phyloP scores from a whole-genome alignment of 2,797 vertebrate species.

The Miichthys miiuy region DNA sequence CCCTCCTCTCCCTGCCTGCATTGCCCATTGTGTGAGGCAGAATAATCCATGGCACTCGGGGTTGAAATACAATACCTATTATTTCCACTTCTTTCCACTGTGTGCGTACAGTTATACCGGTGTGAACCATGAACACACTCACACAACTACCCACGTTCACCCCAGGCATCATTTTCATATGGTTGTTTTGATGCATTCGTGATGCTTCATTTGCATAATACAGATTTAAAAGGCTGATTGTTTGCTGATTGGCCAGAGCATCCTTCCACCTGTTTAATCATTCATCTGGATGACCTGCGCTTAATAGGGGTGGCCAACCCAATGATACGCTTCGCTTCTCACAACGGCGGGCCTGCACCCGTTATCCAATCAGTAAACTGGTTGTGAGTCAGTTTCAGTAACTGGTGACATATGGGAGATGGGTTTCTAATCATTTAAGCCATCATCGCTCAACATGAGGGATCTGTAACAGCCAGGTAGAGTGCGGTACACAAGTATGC shows the following conservation, averaged over 20 bases:
- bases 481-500: neutral
- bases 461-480: neutral
- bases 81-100: neutral
- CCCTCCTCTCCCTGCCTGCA: neutral
- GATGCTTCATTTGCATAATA: conserved; percentile 50
- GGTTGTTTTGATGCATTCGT: conserved; percentile 35
- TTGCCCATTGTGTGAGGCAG: neutral
- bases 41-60: conserved; percentile 22
- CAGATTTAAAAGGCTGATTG: conserved; percentile 55
- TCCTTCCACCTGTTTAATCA: conserved; percentile 42
- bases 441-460: conserved; percentile 27
- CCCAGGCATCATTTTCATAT: conserved; percentile 1
- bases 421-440: conserved; percentile 29
- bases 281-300: conserved; percentile 60
- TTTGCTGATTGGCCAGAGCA: conserved; percentile 44
- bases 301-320: conserved; percentile 46
- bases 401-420: conserved; percentile 53
- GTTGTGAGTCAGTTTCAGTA: conserved; percentile 28
- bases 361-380: conserved; percentile 43
- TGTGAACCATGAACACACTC: conserved; percentile 1
- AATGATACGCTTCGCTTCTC: conserved; percentile 37
- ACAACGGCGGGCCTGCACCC: neutral
- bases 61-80: conserved; percentile 29
- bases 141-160: neutral
- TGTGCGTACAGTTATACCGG: neutral